Evolutionary conservation across 2,113 vertebrate genomes (phyloP).

Genomic region (Antennarius striatus): DNA sequence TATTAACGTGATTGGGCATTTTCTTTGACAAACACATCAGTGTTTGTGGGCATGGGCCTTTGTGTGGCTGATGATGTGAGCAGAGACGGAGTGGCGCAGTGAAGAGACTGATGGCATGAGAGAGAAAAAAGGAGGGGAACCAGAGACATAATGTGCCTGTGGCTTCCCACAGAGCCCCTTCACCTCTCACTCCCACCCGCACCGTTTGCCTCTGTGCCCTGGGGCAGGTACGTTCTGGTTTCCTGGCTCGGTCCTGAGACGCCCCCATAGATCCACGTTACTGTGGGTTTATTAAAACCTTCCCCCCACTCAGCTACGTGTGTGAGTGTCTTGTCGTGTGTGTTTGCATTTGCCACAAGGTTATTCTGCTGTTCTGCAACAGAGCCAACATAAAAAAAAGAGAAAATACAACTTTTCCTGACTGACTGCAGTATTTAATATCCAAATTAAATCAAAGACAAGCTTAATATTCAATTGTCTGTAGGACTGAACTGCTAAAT

Average conservation of each 20-base stretch:
- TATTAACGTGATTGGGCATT: slow-evolving; percentile 71
- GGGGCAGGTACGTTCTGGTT: slow-evolving; percentile 73
- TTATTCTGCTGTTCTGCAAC: slow-evolving; percentile 50
- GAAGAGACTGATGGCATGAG: slow-evolving; percentile 58
- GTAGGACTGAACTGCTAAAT: neutral
- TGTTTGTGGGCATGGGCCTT: slow-evolving; percentile 55
- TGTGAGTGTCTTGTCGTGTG: slow-evolving; percentile 10
- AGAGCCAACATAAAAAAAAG: slow-evolving; percentile 44
- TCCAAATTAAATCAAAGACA: slow-evolving; percentile 30
- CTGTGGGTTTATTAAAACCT: slow-evolving; percentile 76
- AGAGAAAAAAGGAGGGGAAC: slow-evolving; percentile 55
- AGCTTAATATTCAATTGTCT: slow-evolving; percentile 2
- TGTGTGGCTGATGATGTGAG: slow-evolving; percentile 58
- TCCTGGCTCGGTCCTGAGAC: slow-evolving; percentile 70
- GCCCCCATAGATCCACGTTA: slow-evolving; percentile 68
- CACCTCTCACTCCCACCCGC: slow-evolving; percentile 17
- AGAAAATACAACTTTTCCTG: slow-evolving; percentile 17
- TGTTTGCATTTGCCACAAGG: slow-evolving; percentile 40
- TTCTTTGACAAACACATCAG: slow-evolving; percentile 69
- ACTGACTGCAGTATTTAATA: slow-evolving; percentile 23
- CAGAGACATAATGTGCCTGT: slow-evolving; percentile 65
- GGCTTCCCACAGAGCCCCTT: slow-evolving; percentile 35
- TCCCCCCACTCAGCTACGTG: slow-evolving; percentile 62
- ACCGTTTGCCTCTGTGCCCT: slow-evolving; percentile 45
- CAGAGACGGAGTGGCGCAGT: slow-evolving; percentile 51